These are phyloP conservation scores for Leptinotarsa defecta DNA, from an alignment of 1,140 invertebrate species.

Conservation along the genomic window DNA sequence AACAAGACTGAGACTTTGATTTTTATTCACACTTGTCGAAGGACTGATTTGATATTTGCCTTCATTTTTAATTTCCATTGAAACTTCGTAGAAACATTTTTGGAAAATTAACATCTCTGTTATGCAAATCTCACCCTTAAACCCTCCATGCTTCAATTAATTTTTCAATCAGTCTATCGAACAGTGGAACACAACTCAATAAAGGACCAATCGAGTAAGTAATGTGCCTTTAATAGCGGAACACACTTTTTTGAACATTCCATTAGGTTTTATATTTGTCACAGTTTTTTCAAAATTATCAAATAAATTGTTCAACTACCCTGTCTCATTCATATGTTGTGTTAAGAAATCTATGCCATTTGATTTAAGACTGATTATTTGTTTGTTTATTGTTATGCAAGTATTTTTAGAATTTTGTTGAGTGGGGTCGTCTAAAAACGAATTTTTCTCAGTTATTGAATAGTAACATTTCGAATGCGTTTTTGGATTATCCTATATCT, in stretches of 20 bases:
- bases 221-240: conserved; percentile 25
- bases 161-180: neutral
- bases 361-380: conserved; percentile 52
- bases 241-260: conserved; percentile 36
- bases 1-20: conserved; percentile 31
- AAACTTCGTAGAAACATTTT: too few relatives aligned
- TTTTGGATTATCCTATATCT: neutral
- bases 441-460: conserved; percentile 2
- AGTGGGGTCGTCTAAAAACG: neutral
- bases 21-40: conserved; percentile 24
- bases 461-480: neutral
- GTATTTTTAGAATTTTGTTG: conserved; percentile 36
- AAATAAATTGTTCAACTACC: neutral
- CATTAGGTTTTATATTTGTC: conserved; percentile 37
- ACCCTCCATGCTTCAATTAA: neutral
- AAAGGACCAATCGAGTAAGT: conserved; percentile 18
- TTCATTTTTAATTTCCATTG: too few relatives aligned
- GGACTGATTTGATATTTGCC: neutral
- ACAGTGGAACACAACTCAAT: neutral
- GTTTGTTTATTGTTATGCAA: conserved; percentile 42
- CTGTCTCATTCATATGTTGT: conserved; percentile 34
- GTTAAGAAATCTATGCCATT: conserved; percentile 46
- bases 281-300: neutral
- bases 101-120: too few relatives aligned
- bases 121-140: too few relatives aligned